These are phyloP conservation scores for Otus sunia DNA, from an alignment of 2,113 vertebrate genomes.

Conservation along the genomic window DNA sequence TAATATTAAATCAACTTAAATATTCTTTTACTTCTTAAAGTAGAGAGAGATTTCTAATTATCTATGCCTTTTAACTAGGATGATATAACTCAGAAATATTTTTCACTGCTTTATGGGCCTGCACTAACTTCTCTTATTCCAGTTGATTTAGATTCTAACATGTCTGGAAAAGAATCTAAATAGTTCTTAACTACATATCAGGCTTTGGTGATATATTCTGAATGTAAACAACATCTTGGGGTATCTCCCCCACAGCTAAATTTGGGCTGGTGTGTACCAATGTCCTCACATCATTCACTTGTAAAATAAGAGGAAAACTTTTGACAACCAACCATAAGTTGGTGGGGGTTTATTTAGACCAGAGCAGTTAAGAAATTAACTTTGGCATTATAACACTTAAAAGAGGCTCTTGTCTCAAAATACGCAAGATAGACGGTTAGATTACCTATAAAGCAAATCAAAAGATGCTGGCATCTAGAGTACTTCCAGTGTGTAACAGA, in stretches of 20 bases:
- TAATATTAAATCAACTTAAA: not conserved
- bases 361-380: not conserved
- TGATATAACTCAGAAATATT: not conserved
- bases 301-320: not conserved
- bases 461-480: not conserved
- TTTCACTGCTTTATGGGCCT: not conserved
- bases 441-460: not conserved
- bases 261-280: not conserved
- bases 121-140: not conserved
- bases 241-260: not conserved
- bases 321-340: not conserved
- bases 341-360: not conserved
- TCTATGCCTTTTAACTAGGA: not conserved
- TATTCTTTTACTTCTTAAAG: not conserved
- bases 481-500: not conserved
- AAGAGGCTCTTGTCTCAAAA: not conserved
- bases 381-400: not conserved
- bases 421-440: not conserved
- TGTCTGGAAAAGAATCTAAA: not conserved
- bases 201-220: not conserved
- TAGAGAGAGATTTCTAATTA: not conserved
- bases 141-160: not conserved
- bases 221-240: not conserved
- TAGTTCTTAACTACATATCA: not conserved
- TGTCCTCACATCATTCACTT: not conserved